Evolutionary conservation across 1,140 invertebrate species (phyloP), one percentile per base, ranked within the genome.

Genomic region (Achatina immaculata): DNA sequence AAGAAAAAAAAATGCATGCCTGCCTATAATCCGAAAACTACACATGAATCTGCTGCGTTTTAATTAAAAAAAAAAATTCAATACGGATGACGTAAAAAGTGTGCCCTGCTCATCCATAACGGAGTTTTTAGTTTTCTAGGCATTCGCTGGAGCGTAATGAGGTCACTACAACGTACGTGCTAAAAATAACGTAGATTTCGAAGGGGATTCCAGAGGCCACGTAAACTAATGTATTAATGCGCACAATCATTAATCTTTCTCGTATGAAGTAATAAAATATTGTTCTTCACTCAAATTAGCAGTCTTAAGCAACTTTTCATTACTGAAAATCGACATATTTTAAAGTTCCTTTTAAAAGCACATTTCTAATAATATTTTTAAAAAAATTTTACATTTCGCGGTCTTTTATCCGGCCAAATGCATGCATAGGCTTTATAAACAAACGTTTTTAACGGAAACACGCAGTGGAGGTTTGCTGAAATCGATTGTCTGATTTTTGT

Each of bases 101-200:
- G n/a, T n/a, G n/a, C n/a, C n/a, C n/a, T n/a, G n/a, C n/a, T n/a
- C n/a, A n/a, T n/a, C n/a, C n/a, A n/a, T n/a, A n/a, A n/a, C n/a
- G n/a, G n/a, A n/a, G n/a, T n/a, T n/a, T n/a, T n/a, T n/a, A n/a
- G n/a, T n/a, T n/a, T n/a, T n/a, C n/a, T n/a, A n/a, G n/a, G n/a
- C n/a, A n/a, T n/a, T n/a, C n/a, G n/a, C n/a, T n/a, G n/a, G n/a
- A n/a, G n/a, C n/a, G n/a, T n/a, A n/a, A n/a, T n/a, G n/a, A n/a
- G n/a, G n/a, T n/a, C n/a, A n/a, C n/a, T n/a, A n/a, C n/a, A n/a
- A n/a, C n/a, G n/a, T 36, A 66, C 65, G 68, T 42, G 38, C 68
- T 69, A 69, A 69, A 69, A 69, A 69, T 69, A 69, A 69, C 68
- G 68, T 42, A 69, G 68, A 19, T 40, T 40, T 69, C 68, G 6